These are phyloP conservation scores for Melinopterus prodromus DNA, from an alignment of 2,888 invertebrate species.

Conservation along the genomic window DNA sequence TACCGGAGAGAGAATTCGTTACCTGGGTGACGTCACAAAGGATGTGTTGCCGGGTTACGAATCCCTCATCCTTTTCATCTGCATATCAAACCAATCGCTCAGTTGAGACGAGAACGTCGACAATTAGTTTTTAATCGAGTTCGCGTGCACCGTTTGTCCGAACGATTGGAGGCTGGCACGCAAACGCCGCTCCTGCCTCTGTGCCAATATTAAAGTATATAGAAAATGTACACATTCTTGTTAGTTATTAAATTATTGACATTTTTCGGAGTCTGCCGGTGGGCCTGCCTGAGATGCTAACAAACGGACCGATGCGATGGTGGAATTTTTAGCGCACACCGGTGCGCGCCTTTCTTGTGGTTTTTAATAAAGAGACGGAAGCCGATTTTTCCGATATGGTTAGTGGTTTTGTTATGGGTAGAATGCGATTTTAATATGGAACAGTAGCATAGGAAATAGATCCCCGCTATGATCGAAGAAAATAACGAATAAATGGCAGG, in stretches of 20 bases:
- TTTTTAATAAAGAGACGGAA: constrained; percentile 19
- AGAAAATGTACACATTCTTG: constrained; percentile 47
- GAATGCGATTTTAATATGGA: not conserved
- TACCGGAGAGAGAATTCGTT: constrained; percentile 51
- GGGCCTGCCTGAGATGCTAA: not conserved
- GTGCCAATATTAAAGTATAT: constrained; percentile 43
- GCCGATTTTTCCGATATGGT: not conserved
- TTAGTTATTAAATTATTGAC: constrained; percentile 58
- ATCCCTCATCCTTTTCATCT: constrained; percentile 55
- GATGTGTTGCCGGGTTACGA: constrained; percentile 59
- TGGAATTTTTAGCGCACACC: not conserved
- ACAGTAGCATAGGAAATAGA: not conserved
- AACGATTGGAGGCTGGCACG: constrained; percentile 43
- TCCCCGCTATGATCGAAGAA: not conserved
- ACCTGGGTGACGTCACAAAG: constrained; percentile 61
- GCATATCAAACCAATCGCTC: constrained; percentile 57
- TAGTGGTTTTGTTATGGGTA: not conserved
- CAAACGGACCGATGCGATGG: too few relatives aligned
- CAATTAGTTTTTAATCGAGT: constrained; percentile 51
- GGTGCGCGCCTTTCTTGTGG: constrained; percentile 11
- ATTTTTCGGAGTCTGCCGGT: constrained; percentile 43
- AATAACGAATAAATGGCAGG: not conserved
- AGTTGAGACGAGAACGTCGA: constrained; percentile 47
- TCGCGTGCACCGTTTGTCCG: constrained; percentile 42
- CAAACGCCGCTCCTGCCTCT: constrained; percentile 49